Percentiles rank a stretch among this genome's conserved stretches.
Evolutionary conservation across 1,140 invertebrate genomes (phyloP).

Genomic region (Lasioglossum baleicum): DNA sequence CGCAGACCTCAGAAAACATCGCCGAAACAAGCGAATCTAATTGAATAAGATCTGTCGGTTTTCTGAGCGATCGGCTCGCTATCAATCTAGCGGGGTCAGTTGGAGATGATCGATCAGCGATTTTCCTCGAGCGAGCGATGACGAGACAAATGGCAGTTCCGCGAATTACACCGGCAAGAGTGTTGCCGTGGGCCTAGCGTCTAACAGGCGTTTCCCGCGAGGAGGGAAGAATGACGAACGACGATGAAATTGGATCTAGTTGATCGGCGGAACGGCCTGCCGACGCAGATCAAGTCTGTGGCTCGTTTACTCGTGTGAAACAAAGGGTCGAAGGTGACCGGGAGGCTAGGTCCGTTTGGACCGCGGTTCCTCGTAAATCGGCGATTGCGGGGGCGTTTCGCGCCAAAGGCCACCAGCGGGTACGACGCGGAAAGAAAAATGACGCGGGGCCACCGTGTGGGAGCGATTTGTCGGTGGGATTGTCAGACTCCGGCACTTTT

Average conservation of each 20-base stretch:
- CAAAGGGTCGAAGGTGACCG: not conserved
- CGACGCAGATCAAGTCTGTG: slow-evolving; percentile 16
- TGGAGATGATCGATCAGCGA: slow-evolving; percentile 61
- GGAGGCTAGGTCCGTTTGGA: not conserved
- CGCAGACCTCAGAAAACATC: too few relatives aligned
- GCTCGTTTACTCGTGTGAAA: slow-evolving; percentile 13
- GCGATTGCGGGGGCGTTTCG: slow-evolving; percentile 9
- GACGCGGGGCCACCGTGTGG: too few relatives aligned
- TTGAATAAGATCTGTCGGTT: not conserved
- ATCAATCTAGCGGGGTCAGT: not conserved
- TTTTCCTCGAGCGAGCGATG: slow-evolving; percentile 33
- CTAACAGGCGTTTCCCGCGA: not conserved
- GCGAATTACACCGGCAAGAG: not conserved
- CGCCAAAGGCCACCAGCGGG: not conserved
- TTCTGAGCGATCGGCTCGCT: not conserved
- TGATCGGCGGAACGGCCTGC: slow-evolving; percentile 7
- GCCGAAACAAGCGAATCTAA: not conserved
- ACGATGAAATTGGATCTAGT: slow-evolving; percentile 61
- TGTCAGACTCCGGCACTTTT: too few relatives aligned
- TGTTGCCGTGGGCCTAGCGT: not conserved
- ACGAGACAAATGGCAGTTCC: slow-evolving; percentile 52
- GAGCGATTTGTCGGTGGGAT: too few relatives aligned
- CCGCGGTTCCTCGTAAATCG: not conserved
- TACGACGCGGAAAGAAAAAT: not conserved
- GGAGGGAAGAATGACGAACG: slow-evolving; percentile 47